These are phyloP conservation scores for Phania funesta DNA, from an alignment of 2,888 invertebrate genomes.

Conservation along the genomic window DNA sequence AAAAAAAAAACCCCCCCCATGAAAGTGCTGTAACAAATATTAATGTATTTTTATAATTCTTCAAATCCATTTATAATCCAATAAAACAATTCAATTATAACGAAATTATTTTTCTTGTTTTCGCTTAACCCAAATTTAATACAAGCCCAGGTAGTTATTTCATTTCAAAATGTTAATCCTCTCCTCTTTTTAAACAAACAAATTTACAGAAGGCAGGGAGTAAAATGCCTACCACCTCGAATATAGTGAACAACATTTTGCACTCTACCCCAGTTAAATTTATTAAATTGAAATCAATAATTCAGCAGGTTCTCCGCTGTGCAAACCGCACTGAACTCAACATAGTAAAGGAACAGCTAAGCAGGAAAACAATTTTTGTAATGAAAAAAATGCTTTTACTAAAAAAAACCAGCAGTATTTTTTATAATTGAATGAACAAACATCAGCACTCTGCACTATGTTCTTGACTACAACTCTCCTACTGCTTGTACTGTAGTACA, in stretches of 20 bases:
- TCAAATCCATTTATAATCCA: slow-evolving; percentile 30
- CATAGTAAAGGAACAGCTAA: not conserved
- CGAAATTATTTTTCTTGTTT: not conserved
- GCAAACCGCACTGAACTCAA: slow-evolving; percentile 43
- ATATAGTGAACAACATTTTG: slow-evolving; percentile 53
- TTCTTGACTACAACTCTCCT: not conserved
- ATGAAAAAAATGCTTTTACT: not conserved
- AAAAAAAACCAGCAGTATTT: not conserved
- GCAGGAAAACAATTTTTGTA: not conserved
- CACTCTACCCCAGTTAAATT: slow-evolving; percentile 73
- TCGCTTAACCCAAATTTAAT: slow-evolving; percentile 42
- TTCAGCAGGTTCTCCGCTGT: slow-evolving; percentile 66
- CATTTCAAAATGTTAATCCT: slow-evolving; percentile 64
- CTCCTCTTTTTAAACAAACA: slow-evolving; percentile 14
- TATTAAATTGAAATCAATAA: slow-evolving; percentile 75
- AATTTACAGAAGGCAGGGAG: not conserved
- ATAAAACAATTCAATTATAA: slow-evolving; percentile 46
- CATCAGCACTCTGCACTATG: not conserved
- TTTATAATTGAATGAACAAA: not conserved
- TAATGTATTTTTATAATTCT: slow-evolving; percentile 7
- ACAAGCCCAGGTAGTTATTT: slow-evolving; percentile 49
- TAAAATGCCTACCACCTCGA: not conserved
- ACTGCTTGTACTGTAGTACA: not conserved
- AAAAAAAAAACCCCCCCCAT: not conserved
- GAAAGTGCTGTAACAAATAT: not conserved